Evolutionary conservation across 2,888 invertebrate species (phyloP), one percentile per base, ranked within the genome.

Genomic region (Metalampra italica): DNA sequence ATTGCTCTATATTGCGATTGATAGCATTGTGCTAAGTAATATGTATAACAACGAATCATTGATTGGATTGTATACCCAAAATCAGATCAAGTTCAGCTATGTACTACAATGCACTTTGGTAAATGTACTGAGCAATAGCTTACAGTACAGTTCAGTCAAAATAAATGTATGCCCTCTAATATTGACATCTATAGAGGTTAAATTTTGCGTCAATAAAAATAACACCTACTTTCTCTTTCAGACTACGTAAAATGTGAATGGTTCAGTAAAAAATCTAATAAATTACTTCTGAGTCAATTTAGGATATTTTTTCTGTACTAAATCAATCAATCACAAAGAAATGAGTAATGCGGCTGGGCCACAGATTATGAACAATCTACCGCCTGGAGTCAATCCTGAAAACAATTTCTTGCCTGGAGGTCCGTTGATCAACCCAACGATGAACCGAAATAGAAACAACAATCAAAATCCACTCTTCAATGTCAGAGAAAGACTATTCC

Each of bases 401-500:
- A 90, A 90, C 60, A 90, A 91, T 60, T 62, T 90, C 50, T 60
- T 90, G 46, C 90, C 89, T n/a, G 90, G 90, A 54, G 91, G 89
- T n/a, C 91, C 91, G 1, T 64, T 91, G 37, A 81, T 92, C 51
- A 90, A 91, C 55, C 78, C 81, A 45, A 75, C 80, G 29, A 81
- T 90, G 66, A 90, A 91, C 54, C 80, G 91, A 56, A 86, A 90
- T 64, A 85, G 86, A 56, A 92, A 91, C 62, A 92, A 91, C 62
- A 39, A 92, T 75, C 92, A 94, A 79, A 95, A 95, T 73, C 94
- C 95, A 37, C 79, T 96, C 55, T 93, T 96, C 68, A 95, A 94
- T 83, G 95, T 98, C 51, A 91, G 98, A 65, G 98, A 98, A 78
- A 92, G 98, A 60, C 88, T 98, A 47, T 98, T 98, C 79, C 97